Evolutionary conservation across 2,113 vertebrate genomes (phyloP).

Genomic region (Lepisosteus oculatus): DNA sequence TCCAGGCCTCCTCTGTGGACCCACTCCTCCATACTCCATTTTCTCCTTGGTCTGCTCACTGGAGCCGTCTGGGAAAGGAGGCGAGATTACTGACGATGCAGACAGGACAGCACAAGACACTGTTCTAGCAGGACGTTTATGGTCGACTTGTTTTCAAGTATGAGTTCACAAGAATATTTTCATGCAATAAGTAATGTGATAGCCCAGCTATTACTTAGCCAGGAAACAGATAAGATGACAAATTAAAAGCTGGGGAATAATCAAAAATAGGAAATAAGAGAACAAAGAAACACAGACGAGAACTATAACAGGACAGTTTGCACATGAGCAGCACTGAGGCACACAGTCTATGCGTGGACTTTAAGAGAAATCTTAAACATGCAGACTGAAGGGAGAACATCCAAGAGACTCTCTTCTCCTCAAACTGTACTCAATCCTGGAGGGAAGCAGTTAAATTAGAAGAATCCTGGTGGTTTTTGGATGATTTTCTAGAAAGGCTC

Average conservation of each 20-base stretch:
- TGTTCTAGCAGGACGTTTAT: background rate
- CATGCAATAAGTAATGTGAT: background rate
- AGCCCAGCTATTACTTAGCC: background rate
- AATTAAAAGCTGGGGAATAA: background rate
- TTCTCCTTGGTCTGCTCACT: slow-evolving; percentile 52
- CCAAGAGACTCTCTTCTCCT: too few relatives aligned
- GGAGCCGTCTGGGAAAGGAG: slow-evolving; percentile 41
- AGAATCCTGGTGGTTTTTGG: too few relatives aligned
- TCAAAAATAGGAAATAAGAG: background rate
- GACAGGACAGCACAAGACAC: background rate
- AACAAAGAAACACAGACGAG: too few relatives aligned
- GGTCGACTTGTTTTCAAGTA: background rate
- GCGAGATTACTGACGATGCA: background rate
- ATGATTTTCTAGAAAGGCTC: too few relatives aligned
- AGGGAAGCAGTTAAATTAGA: too few relatives aligned
- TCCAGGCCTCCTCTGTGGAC: slow-evolving; percentile 33
- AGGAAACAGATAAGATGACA: background rate
- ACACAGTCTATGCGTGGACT: too few relatives aligned
- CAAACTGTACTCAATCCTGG: too few relatives aligned
- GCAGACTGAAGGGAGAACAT: too few relatives aligned
- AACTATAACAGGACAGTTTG: too few relatives aligned
- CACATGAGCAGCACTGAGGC: too few relatives aligned
- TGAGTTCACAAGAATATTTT: background rate
- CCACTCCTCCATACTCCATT: slow-evolving; percentile 47
- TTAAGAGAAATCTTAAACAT: too few relatives aligned